Evolutionary conservation across 2,888 invertebrate species (phyloP).

Genomic region (Ferrisia virgata): DNA sequence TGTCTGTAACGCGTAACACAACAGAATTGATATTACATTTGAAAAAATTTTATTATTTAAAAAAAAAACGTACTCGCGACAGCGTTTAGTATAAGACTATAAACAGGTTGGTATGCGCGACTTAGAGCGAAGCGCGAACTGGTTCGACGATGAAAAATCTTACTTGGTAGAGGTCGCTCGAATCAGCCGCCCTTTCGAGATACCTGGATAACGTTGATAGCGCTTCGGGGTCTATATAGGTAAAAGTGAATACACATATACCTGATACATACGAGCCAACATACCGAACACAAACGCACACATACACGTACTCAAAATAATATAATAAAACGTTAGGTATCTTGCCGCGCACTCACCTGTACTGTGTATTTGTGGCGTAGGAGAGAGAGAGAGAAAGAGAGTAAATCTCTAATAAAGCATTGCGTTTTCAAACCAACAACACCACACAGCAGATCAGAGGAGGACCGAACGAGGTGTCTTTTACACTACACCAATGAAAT

Average conservation of each 20-base stretch:
- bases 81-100: slow-evolving; percentile 4
- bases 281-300: slow-evolving; percentile 22
- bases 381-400: slow-evolving; percentile 27
- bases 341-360: slow-evolving; percentile 44
- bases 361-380: slow-evolving; percentile 40
- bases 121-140: slow-evolving; percentile 34
- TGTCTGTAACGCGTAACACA: background rate
- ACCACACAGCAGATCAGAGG: background rate
- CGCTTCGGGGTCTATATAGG: slow-evolving; percentile 35
- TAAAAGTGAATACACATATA: slow-evolving; percentile 39
- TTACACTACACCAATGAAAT: background rate
- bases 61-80: slow-evolving; percentile 20
- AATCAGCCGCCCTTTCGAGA: slow-evolving; percentile 26
- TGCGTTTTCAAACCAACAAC: background rate
- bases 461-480: background rate
- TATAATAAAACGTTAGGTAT: slow-evolving; percentile 34
- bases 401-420: slow-evolving; percentile 20
- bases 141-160: slow-evolving; percentile 33
- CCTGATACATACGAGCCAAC: background rate
- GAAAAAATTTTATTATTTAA: background rate
- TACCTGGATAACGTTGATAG: slow-evolving; percentile 25
- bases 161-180: slow-evolving; percentile 39
- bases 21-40: background rate
- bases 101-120: slow-evolving; percentile 45
- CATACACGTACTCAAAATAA: slow-evolving; percentile 29